Base-by-base conservation (phyloP, 2,797 vertebrate genomes). In the Ptychadena robeensis region DNA sequence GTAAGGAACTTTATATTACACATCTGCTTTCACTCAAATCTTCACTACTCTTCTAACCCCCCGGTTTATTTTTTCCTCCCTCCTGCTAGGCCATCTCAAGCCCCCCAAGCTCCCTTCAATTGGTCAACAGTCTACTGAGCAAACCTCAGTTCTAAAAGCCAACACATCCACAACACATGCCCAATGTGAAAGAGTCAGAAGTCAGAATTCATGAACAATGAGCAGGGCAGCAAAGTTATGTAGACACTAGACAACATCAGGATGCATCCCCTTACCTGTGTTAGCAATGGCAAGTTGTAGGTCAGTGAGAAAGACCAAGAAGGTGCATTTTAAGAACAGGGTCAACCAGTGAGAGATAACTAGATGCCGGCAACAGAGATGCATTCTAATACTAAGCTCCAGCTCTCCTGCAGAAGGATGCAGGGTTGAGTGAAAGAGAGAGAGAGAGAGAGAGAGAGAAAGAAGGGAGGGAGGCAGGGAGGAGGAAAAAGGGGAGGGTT, bases 321-420 rank as follows among this genome's bases (percentile, higher is more conserved):
- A 53, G 69, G 85, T 40, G 70, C 87, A 86, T 87, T 81, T 73
- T 79, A 89, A 86, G 79, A 91, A 84, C 35, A 88, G 86, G 87
- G 81, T 81, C 82, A 82, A 73, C 81, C 79, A 82, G 73, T 81
- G 82, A 14, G 82, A 85, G 30, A 84, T 64, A 40, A 10, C 75
- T 83, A 79, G 85, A 38, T 81, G 38, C 38, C 83, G 64, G 53
- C 70, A 75, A 66, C 72, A 71, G 72, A 69, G 75, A 85, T 81
- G 61, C 83, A 85, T 85, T 71, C 83, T 81, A 76, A 75, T 73
- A 81, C 82, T 75, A 69, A 72, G n/a, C 73, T 76, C 68, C 66
- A 63, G 69, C 67, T 37, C 14, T 35, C 38, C 66, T 85, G 83
- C 83, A 67, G 72, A 80, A 80, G 80, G 57, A 65, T 70, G 82